Evolutionary conservation across 2,888 invertebrate genomes (phyloP).

Genomic region (Andrena marginata): DNA sequence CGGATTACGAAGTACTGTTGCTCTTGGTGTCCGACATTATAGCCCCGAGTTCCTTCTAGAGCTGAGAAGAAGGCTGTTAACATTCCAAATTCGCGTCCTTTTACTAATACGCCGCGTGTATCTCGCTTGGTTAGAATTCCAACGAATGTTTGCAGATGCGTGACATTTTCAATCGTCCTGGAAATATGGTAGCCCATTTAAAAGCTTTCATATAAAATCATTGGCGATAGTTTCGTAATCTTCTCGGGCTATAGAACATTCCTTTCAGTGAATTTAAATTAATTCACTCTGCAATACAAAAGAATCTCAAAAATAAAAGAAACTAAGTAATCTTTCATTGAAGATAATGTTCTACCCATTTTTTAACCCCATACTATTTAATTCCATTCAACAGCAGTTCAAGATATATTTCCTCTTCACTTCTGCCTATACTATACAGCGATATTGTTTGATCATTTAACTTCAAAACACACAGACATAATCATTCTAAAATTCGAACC

Average conservation of each 20-base stretch:
- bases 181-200: too few relatives aligned
- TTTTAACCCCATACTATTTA: too few relatives aligned
- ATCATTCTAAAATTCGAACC: too few relatives aligned
- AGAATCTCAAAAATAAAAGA: too few relatives aligned
- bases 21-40: constrained; percentile 32
- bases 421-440: neutral
- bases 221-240: neutral
- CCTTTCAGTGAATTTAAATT: too few relatives aligned
- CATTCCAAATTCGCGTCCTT: constrained; percentile 66
- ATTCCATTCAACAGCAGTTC: too few relatives aligned
- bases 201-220: neutral
- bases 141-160: constrained; percentile 14
- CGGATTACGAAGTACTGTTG: constrained; percentile 57
- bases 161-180: neutral
- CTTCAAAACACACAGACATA: too few relatives aligned
- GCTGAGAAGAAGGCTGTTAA: constrained; percentile 57
- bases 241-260: neutral
- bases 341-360: too few relatives aligned
- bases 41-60: constrained; percentile 19
- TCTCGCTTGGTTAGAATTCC: constrained; percentile 60
- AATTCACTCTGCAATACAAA: too few relatives aligned
- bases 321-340: too few relatives aligned
- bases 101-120: constrained; percentile 62
- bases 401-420: too few relatives aligned
- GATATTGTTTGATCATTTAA: neutral